Base-by-base conservation (phyloP, 2,888 invertebrate species). In the Drosophila acutilabella region DNA sequence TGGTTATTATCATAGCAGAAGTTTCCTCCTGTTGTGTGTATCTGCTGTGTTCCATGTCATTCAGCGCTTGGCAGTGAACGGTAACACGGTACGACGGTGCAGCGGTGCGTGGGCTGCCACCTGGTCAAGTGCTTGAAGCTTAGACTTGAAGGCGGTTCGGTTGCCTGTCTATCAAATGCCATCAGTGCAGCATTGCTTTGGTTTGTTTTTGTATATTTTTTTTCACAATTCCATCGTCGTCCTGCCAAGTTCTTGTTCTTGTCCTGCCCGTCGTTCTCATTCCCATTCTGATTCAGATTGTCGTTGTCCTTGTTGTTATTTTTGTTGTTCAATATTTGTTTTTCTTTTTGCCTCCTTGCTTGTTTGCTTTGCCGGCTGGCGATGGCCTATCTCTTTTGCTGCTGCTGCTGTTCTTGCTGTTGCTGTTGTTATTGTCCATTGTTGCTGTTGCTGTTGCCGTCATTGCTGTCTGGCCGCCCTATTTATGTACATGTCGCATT, bases 401-500 rank as follows among this genome's bases (percentile, higher is more conserved):
- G 38, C 8, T 16, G 41, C 50, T 51, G 54, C 42, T 48, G 13
- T 47, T 66, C 23, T 5, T 23, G 5, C 23, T 23, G 38, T 8
- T 14, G 40, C 50, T 51, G 54, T n/a, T n/a, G n/a, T 47, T 52
- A n/a, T 52, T 66, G 36, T 45, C 53, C 20, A 45, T 44, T 42
- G 16, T n/a, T 44, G 18, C 23, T 58, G n/a, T 20, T 20, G 50
- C 45, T 51, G 26, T 51, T 51, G 38, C 44, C 52, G 41, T 36
- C 52, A 52, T 48, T 58, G 57, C 40, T 58, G 61, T 56, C 71
- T 71, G 74, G 62, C 75, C 75, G 75, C 74, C 71, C 71, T 72
- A 75, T 78, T 66, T 73, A 70, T 73, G 72, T 78, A 74, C 77
- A 79, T 72, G 77, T 83, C 81, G 68, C 74, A 74, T 66, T 73